Conservation (phyloP, 2,888 invertebrate genomes). For the Caenorhabditis macrosperma region DNA sequence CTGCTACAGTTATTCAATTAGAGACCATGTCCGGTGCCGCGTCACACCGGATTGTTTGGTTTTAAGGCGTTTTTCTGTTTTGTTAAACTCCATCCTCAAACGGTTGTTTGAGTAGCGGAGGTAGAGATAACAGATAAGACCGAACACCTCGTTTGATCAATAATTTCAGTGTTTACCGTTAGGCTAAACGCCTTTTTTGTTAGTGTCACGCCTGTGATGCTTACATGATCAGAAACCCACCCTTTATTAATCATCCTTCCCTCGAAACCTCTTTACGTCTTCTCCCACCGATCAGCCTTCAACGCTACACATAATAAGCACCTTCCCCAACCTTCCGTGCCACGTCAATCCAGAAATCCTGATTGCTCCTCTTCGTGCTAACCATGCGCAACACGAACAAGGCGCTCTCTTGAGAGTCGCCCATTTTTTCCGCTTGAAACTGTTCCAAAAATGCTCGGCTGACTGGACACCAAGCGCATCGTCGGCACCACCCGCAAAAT, state of each 20-base stretch:
- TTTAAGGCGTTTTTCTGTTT: background rate
- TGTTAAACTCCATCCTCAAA: background rate
- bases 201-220: too few species aligned
- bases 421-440: background rate
- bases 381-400: background rate
- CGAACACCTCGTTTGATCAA: slow-evolving; percentile 1
- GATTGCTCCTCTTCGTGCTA: background rate
- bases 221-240: too few species aligned
- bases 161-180: background rate
- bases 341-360: background rate
- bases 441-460: background rate
- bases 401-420: background rate
- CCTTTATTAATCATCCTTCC: too few species aligned
- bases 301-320: background rate
- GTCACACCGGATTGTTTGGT: background rate
- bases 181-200: background rate
- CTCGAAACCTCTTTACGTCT: too few species aligned
- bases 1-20: slow-evolving; percentile 3
- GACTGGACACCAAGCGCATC: too few species aligned
- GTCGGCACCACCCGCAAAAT: background rate
- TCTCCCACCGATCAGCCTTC: background rate
- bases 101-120: background rate
- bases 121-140: background rate
- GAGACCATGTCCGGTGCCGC: background rate
- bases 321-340: background rate